A percentile compares a stretch with the other conserved stretches of the same genome.
phyloP scores from a whole-genome alignment of 1,140 invertebrate genomes.

The Drosophila tristis region DNA sequence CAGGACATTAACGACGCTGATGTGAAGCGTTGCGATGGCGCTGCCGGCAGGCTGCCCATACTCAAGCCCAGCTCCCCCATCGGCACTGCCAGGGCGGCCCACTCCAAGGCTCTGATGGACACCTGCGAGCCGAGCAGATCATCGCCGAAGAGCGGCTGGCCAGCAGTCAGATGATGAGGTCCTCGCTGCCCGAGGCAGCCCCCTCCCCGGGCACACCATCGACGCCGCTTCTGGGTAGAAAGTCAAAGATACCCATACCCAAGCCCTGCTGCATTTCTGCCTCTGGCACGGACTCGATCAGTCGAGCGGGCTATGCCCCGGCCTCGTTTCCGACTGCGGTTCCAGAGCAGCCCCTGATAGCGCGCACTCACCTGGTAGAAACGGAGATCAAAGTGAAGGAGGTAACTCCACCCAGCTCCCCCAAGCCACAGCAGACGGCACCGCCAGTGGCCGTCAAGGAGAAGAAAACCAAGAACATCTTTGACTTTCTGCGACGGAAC shows the following conservation, averaged over 20 bases:
- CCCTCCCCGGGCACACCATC: slow-evolving; percentile 11
- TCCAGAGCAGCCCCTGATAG: slow-evolving; percentile 62
- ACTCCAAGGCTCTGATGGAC: slow-evolving; percentile 75
- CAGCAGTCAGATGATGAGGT: slow-evolving; percentile 71
- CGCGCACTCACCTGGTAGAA: slow-evolving; percentile 71
- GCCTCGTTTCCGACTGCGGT: not conserved
- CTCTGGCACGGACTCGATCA: slow-evolving; percentile 70
- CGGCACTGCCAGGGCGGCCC: slow-evolving; percentile 62
- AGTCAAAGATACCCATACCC: slow-evolving; percentile 79
- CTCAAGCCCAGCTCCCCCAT: slow-evolving; percentile 63
- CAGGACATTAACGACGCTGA: slow-evolving; percentile 66
- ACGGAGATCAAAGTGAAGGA: slow-evolving; percentile 77
- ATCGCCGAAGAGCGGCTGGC: slow-evolving; percentile 76
- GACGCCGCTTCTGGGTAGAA: slow-evolving; percentile 56
- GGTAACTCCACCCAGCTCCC: too few relatives aligned
- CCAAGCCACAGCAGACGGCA: too few relatives aligned
- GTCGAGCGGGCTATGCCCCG: slow-evolving; percentile 59
- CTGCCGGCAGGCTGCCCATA: slow-evolving; percentile 9
- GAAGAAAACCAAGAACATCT: slow-evolving; percentile 82
- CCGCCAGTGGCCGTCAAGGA: slow-evolving; percentile 43
- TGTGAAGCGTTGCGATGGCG: slow-evolving; percentile 59
- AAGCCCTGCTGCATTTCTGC: slow-evolving; percentile 68
- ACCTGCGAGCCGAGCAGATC: slow-evolving; percentile 79
- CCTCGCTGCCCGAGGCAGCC: slow-evolving; percentile 41
- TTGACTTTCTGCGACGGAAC: slow-evolving; percentile 79